These are phyloP conservation scores for Callorhinus ursinus DNA, from an alignment of 2,113 vertebrate species.

Conservation along the genomic window DNA sequence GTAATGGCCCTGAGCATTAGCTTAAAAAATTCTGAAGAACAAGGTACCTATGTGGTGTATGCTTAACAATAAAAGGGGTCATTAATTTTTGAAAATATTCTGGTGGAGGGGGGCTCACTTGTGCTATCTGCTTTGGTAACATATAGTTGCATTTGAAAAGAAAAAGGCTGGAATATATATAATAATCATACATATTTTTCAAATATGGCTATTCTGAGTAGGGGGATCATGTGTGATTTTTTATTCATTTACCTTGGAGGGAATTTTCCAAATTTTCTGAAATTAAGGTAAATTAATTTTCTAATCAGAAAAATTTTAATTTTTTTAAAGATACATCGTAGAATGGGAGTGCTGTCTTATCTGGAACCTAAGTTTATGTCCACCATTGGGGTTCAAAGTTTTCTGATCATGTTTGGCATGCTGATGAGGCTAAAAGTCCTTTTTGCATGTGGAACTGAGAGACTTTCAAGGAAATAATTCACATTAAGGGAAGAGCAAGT, in stretches of 20 bases:
- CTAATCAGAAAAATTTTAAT: not conserved
- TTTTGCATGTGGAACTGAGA: not conserved
- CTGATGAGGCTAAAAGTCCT: not conserved
- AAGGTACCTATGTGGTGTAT: not conserved
- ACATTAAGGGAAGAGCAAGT: not conserved
- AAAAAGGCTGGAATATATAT: not conserved
- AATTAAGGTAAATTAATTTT: constrained; percentile 37
- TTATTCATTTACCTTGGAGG: not conserved
- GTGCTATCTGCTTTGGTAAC: not conserved
- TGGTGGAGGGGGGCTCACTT: not conserved
- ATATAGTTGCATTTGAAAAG: constrained; percentile 10
- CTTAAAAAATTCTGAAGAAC: constrained; percentile 43
- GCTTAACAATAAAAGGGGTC: not conserved
- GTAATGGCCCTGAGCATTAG: not conserved
- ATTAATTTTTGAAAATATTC: constrained; percentile 20
- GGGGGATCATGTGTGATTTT: not conserved
- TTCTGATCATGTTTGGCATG: not conserved
- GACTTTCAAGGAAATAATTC: not conserved
- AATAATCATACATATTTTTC: not conserved
- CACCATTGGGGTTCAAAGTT: constrained; percentile 19
- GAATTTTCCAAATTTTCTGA: constrained; percentile 34
- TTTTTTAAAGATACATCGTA: constrained; percentile 25
- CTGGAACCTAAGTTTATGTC: not conserved
- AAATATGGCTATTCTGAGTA: constrained; percentile 29
- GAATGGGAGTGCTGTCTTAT: not conserved